Percentiles rank a stretch among this genome's conserved stretches.
phyloP scores from a whole-genome alignment of 2,888 invertebrate species.

The Agrochola lota region DNA sequence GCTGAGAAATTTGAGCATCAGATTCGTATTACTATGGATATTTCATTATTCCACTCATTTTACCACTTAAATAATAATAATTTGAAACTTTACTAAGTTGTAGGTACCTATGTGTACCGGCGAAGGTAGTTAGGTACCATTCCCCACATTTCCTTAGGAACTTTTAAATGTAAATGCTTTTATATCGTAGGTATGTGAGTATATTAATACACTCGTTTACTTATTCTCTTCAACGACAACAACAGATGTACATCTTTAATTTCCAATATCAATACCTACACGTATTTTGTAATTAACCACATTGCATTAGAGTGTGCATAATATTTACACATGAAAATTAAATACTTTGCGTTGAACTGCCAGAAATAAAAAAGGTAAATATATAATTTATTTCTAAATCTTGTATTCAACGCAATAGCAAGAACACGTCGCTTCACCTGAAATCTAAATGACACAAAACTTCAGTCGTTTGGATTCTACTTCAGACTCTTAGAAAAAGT shows the following conservation, averaged over 20 bases:
- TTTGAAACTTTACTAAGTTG: constrained; percentile 77
- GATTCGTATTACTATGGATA: constrained; percentile 73
- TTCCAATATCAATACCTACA: constrained; percentile 9
- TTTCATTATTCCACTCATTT: constrained; percentile 81
- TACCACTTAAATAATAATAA: constrained; percentile 80
- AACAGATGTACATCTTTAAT: constrained; percentile 7
- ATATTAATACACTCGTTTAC: not conserved
- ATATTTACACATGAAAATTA: constrained; percentile 21
- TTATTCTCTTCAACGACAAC: constrained; percentile 2
- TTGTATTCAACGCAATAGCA: constrained; percentile 20
- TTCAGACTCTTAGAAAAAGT: constrained; percentile 71
- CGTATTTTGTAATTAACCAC: not conserved
- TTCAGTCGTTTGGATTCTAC: constrained; percentile 78
- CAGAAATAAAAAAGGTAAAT: constrained; percentile 10
- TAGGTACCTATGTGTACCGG: constrained; percentile 2
- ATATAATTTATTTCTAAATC: constrained; percentile 24
- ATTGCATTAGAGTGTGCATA: not conserved
- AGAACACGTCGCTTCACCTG: constrained; percentile 8
- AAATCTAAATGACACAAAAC: constrained; percentile 65
- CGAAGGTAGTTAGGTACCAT: not conserved
- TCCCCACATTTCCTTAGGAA: constrained; percentile 49
- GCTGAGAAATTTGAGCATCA: constrained; percentile 88
- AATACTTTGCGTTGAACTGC: not conserved
- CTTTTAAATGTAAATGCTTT: constrained; percentile 5
- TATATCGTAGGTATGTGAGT: not conserved